Percentiles rank a stretch among this genome's conserved stretches.
These are phyloP conservation scores for Grallaria varia DNA, from an alignment of 2,113 vertebrate genomes.

Conservation along the genomic window DNA sequence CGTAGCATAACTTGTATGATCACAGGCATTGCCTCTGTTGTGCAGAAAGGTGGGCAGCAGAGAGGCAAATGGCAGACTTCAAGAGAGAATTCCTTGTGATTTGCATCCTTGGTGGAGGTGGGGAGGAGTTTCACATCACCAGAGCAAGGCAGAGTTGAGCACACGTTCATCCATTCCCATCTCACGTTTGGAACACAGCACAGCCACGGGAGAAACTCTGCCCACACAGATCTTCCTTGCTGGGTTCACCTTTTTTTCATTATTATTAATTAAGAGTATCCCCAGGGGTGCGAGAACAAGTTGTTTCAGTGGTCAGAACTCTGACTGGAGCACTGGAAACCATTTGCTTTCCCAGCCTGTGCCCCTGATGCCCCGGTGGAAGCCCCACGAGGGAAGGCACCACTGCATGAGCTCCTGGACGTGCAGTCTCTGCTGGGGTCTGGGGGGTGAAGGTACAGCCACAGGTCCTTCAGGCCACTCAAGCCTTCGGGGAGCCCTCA, in stretches of 20 bases:
- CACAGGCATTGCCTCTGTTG: not conserved
- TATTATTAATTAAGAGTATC: not conserved
- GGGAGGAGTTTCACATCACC: not conserved
- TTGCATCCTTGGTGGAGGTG: not conserved
- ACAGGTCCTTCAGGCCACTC: slow-evolving; percentile 1
- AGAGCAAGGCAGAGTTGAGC: not conserved
- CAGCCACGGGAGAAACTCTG: fast-evolving
- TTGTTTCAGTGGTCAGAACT: not conserved
- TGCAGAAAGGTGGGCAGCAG: not conserved
- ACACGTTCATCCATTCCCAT: not conserved
- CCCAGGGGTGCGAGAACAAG: not conserved
- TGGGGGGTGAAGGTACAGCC: not conserved
- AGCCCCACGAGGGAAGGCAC: not conserved
- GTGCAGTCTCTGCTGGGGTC: not conserved
- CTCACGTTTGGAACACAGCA: not conserved
- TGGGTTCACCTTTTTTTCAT: not conserved
- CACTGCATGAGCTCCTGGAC: not conserved
- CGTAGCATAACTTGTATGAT: fast-evolving
- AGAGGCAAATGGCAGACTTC: not conserved
- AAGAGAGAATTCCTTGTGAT: not conserved
- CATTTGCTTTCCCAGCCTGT: not conserved
- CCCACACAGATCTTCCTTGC: not conserved
- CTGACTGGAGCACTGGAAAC: not conserved
- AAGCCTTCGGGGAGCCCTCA: not conserved
- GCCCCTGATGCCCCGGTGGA: not conserved